phyloP scores from a whole-genome alignment of 2,113 vertebrate genomes.

The Columba livia region DNA sequence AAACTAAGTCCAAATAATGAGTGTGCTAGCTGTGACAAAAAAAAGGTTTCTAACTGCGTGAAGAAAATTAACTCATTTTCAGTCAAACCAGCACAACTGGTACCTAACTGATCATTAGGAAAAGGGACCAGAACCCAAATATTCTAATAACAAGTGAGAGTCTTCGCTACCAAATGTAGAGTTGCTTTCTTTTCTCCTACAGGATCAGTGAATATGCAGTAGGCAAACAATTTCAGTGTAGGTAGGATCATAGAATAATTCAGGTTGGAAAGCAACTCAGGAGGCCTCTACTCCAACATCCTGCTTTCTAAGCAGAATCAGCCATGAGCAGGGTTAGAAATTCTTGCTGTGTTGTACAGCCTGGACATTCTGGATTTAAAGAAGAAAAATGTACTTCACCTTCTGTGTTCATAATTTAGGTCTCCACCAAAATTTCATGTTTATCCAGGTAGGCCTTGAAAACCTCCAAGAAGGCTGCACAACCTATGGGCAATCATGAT shows the following conservation, averaged over 20 bases:
- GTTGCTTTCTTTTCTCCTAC: not conserved
- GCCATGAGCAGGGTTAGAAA: not conserved
- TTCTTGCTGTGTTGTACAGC: not conserved
- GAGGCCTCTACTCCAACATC: not conserved
- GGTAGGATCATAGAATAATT: not conserved
- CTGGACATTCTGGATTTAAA: conserved; percentile 8
- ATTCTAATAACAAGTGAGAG: not conserved
- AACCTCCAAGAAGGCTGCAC: not conserved
- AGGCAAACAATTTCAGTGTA: not conserved
- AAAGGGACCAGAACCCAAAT: not conserved
- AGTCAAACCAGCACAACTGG: no score
- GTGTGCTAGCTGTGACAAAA: no score
- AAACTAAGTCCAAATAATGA: no score
- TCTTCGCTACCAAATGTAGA: not conserved
- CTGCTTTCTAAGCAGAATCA: not conserved
- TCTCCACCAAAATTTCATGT: not conserved
- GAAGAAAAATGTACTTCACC: not conserved
- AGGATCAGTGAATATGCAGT: not conserved
- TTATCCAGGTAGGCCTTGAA: not conserved
- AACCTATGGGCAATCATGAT: not conserved
- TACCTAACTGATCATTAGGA: not conserved
- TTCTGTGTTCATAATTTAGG: not conserved
- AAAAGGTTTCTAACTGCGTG: no score
- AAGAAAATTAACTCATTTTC: no score
- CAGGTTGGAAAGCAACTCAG: not conserved